These are phyloP conservation scores for Papilio gigon DNA, from an alignment of 2,888 invertebrate genomes.

Conservation along the genomic window DNA sequence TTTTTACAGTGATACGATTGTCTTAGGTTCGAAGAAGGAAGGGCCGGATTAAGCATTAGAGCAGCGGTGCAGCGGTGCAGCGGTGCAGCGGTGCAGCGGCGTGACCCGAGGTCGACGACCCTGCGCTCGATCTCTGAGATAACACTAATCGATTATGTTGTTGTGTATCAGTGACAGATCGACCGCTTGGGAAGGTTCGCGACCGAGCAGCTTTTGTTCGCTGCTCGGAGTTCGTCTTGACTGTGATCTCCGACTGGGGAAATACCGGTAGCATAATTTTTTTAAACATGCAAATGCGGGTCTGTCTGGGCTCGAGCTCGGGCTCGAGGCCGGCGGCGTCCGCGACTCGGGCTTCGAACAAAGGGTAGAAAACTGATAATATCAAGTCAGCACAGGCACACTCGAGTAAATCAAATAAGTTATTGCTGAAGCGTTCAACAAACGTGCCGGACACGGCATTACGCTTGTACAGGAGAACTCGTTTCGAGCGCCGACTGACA, in stretches of 20 bases:
- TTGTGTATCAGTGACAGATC: neutral
- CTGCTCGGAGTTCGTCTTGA: neutral
- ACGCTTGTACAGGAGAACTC: neutral
- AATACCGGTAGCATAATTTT: neutral
- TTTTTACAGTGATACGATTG: conserved; percentile 13
- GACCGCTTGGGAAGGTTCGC: neutral
- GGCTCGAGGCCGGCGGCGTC: too few species aligned
- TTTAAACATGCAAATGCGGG: neutral
- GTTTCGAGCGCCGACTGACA: conserved; percentile 4
- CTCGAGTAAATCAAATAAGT: conserved; percentile 25
- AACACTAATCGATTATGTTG: conserved; percentile 10
- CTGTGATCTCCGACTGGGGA: neutral
- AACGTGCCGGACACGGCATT: neutral
- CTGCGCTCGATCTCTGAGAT: neutral
- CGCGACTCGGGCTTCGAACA: neutral
- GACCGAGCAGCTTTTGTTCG: neutral
- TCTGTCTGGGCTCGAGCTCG: too few species aligned
- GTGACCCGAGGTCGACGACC: conserved; percentile 20
- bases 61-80: too few species aligned
- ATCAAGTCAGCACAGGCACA: neutral
- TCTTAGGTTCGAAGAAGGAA: conserved; percentile 22
- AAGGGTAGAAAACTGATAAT: neutral
- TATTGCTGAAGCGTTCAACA: conserved; percentile 26
- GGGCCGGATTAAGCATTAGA: conserved; percentile 22
- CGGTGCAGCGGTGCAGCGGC: neutral